Conservation (phyloP, 92 coral and sea anemone genomes). For the Actinernus sp. region DNA sequence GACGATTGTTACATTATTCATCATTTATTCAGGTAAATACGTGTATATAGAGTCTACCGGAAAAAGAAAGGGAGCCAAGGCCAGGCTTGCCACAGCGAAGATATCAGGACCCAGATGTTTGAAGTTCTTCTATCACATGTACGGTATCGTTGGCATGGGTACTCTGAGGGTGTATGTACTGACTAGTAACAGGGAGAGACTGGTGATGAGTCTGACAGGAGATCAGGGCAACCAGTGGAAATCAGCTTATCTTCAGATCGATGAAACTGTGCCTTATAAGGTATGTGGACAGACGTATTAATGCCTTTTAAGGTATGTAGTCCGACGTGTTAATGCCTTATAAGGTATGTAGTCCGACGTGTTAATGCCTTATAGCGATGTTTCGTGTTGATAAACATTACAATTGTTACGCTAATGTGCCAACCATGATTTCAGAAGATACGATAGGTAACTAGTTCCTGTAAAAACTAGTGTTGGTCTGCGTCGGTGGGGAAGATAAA, state of each 20-base stretch:
- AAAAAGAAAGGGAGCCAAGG: slow-evolving; percentile 10
- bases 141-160: slow-evolving; percentile 50
- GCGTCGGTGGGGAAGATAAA: too few relatives aligned
- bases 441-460: too few relatives aligned
- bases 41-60: slow-evolving; percentile 25
- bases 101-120: slow-evolving; percentile 20
- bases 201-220: slow-evolving; percentile 41
- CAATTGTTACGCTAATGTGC: too few relatives aligned
- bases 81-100: slow-evolving; percentile 1
- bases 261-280: slow-evolving; percentile 18
- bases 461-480: too few relatives aligned
- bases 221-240: slow-evolving; percentile 59
- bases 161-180: slow-evolving; percentile 33
- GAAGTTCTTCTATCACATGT: slow-evolving; percentile 42
- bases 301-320: too few relatives aligned
- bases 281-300: too few relatives aligned
- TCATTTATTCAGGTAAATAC: slow-evolving; percentile 10
- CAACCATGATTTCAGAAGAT: too few relatives aligned
- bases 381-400: too few relatives aligned
- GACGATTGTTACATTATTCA: background rate
- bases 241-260: slow-evolving; percentile 19
- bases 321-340: too few relatives aligned
- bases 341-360: too few relatives aligned
- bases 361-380: too few relatives aligned
- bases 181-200: slow-evolving; percentile 3